Percentiles rank a stretch among this genome's conserved stretches.
These are phyloP conservation scores for Ophion slaviceki DNA, from an alignment of 2,888 invertebrate species.

Conservation along the genomic window DNA sequence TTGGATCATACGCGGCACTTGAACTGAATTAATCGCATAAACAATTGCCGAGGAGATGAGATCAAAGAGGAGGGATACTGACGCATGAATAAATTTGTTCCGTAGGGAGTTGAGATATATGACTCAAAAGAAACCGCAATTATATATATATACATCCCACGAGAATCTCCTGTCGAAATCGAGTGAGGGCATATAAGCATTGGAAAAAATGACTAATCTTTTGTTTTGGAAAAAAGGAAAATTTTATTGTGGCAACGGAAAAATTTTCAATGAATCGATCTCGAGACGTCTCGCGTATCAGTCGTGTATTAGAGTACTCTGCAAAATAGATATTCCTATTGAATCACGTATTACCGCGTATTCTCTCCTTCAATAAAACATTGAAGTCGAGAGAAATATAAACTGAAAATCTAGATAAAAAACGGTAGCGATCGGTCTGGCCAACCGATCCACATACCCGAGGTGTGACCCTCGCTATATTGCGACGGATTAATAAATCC, in stretches of 20 bases:
- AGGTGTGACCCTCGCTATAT: slow-evolving; percentile 16
- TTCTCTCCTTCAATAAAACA: neutral
- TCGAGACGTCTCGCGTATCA: neutral
- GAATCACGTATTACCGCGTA: neutral
- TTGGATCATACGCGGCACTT: slow-evolving; percentile 13
- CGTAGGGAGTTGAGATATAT: neutral
- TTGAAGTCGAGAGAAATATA: neutral
- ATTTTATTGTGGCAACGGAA: neutral
- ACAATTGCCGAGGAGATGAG: slow-evolving; percentile 25
- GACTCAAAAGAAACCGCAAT: too few species aligned
- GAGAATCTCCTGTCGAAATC: too few species aligned
- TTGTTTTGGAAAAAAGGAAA: neutral
- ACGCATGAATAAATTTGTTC: slow-evolving; percentile 26
- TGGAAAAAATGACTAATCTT: neutral
- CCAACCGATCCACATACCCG: slow-evolving; percentile 21
- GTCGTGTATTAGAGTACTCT: too few species aligned
- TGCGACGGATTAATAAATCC: neutral
- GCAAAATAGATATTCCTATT: neutral
- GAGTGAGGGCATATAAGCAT: neutral
- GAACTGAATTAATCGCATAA: slow-evolving; percentile 31
- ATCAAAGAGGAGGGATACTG: slow-evolving; percentile 9
- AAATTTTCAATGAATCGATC: neutral
- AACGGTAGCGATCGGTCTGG: slow-evolving; percentile 8
- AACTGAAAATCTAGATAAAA: neutral
- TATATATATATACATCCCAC: too few species aligned